phyloP scores from a whole-genome alignment of 1,140 invertebrate genomes.

The Bombyx mandarina region DNA sequence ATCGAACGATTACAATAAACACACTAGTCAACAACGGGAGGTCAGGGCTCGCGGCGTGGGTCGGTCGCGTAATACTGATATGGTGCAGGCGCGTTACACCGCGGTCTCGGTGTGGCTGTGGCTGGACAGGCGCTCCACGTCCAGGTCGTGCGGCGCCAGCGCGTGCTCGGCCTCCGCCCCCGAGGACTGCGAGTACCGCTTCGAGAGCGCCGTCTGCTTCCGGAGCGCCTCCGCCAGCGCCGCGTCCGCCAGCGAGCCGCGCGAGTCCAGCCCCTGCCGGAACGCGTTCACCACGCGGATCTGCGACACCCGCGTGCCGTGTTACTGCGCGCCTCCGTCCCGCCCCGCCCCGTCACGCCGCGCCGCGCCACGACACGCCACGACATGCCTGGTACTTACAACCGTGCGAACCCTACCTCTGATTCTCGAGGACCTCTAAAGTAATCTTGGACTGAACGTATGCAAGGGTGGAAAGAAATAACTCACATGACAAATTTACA shows the following conservation, averaged over 20 bases:
- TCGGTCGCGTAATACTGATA: conserved; percentile 10
- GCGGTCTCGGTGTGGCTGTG: conserved; percentile 95
- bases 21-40: conserved; percentile 65
- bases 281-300: conserved; percentile 99
- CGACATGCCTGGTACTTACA: not conserved
- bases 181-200: conserved; percentile 88
- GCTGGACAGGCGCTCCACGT: conserved; percentile 90
- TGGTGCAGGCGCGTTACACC: conserved; percentile 74
- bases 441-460: too few relatives aligned
- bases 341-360: conserved; percentile 9
- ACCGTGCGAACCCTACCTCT: too few relatives aligned
- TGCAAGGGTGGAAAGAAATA: too few relatives aligned
- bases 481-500: too few relatives aligned
- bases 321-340: conserved; percentile 4
- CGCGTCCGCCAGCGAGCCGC: conserved; percentile 91
- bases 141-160: conserved; percentile 89
- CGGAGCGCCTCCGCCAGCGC: conserved; percentile 90
- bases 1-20: conserved; percentile 64
- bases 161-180: conserved; percentile 89
- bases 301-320: conserved; percentile 51
- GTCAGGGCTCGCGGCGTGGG: conserved; percentile 16
- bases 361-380: conserved; percentile 7
- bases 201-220: conserved; percentile 91
- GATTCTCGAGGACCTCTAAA: too few relatives aligned
- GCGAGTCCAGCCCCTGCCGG: conserved; percentile 96